A percentile compares a stretch with the other conserved stretches of the same genome.
Evolutionary conservation across 2,888 invertebrate species (phyloP).

Genomic region (Platycheirus albimanus): DNA sequence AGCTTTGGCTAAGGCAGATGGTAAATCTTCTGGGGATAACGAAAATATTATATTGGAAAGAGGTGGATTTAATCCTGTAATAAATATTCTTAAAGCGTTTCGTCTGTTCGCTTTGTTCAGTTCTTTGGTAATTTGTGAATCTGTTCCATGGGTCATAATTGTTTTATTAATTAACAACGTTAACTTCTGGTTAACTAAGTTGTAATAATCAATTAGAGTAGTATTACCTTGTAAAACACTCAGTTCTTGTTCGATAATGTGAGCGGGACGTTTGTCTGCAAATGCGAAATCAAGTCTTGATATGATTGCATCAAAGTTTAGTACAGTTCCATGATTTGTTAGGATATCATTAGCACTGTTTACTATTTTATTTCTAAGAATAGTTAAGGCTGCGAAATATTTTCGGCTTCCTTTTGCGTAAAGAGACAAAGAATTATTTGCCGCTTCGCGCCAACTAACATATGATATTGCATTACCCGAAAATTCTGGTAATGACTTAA

Average conservation of each 20-base stretch:
- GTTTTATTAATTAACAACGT: too few relatives aligned
- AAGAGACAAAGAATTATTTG: too few relatives aligned
- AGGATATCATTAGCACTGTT: too few relatives aligned
- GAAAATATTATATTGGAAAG: neutral
- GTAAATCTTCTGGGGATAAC: neutral
- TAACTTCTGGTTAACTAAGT: too few relatives aligned
- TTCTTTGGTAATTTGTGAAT: neutral
- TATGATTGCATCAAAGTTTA: neutral
- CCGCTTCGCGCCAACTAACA: too few relatives aligned
- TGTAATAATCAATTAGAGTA: too few relatives aligned
- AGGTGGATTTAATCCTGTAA: neutral
- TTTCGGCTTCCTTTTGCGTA: too few relatives aligned
- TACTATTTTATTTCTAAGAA: neutral
- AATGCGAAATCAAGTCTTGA: neutral
- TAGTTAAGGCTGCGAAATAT: neutral
- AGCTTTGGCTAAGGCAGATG: too few relatives aligned
- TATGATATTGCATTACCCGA: too few relatives aligned
- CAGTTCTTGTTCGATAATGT: neutral
- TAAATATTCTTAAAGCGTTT: neutral
- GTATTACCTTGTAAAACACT: neutral
- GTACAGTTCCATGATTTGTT: neutral
- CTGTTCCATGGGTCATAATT: neutral
- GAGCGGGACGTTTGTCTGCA: conserved; percentile 13
- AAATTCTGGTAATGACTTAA: too few relatives aligned
- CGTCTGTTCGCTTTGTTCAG: neutral